Conservation (phyloP, 2,797 vertebrate species). For the Megaceryle alcyon region DNA sequence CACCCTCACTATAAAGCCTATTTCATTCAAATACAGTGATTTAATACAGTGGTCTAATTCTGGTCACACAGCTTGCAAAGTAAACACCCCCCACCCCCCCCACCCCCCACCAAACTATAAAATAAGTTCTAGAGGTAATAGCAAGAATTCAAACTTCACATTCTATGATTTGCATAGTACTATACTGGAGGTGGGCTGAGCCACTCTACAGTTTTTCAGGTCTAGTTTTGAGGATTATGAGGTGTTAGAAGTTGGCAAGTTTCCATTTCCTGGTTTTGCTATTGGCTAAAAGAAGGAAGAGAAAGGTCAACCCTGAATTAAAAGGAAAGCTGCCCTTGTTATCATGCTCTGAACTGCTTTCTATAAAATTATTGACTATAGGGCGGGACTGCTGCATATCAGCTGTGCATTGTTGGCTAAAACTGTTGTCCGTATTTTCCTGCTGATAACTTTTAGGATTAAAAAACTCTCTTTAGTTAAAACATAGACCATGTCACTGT, state of each 20-base stretch:
- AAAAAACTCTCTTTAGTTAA: not conserved
- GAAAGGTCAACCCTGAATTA: not conserved
- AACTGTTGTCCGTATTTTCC: not conserved
- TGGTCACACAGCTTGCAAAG: fast-evolving
- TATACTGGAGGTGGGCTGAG: not conserved
- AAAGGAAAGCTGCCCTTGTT: not conserved
- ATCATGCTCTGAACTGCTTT: not conserved
- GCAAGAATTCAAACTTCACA: no score
- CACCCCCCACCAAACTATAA: not conserved
- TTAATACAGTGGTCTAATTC: not conserved
- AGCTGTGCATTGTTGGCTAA: not conserved
- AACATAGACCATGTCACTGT: not conserved
- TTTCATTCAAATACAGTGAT: not conserved
- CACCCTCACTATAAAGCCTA: not conserved
- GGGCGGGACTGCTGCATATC: not conserved
- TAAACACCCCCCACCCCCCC: no score
- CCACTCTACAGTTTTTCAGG: not conserved
- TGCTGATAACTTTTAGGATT: not conserved
- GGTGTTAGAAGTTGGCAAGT: not conserved
- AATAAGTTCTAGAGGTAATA: not conserved
- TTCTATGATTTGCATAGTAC: not conserved
- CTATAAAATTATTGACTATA: not conserved
- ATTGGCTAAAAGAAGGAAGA: not conserved
- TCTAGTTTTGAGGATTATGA: not conserved
- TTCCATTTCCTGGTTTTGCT: not conserved